Conservation (phyloP, 2,113 vertebrate species). For the Serilophus lunatus region DNA sequence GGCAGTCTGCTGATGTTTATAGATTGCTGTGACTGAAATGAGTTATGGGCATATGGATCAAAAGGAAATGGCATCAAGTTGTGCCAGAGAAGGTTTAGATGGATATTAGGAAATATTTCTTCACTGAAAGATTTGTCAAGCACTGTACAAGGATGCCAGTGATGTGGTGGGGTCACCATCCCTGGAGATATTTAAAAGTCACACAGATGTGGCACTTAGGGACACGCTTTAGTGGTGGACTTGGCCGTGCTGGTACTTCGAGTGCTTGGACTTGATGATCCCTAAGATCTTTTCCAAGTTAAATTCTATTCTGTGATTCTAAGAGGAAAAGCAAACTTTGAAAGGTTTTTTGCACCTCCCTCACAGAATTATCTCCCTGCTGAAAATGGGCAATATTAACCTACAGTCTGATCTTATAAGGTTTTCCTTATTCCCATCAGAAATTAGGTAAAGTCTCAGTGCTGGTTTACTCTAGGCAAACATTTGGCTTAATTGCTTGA, state of each 20-base stretch:
- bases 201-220: not conserved
- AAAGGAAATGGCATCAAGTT: not conserved
- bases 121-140: not conserved
- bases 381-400: not conserved
- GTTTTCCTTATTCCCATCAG: slow-evolving; percentile 26
- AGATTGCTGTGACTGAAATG: not conserved
- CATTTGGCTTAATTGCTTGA: not conserved
- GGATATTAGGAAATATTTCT: not conserved
- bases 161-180: not conserved
- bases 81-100: not conserved
- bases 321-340: not conserved
- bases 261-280: not conserved
- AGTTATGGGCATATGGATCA: not conserved
- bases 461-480: not conserved
- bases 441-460: not conserved
- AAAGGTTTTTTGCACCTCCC: not conserved
- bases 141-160: not conserved
- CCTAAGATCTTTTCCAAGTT: not conserved
- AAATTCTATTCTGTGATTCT: not conserved
- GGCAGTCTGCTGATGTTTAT: not conserved
- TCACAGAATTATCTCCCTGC: not conserved
- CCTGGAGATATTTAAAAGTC: not conserved
- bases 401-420: not conserved
- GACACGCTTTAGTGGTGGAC: not conserved
- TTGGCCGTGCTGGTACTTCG: not conserved